Base-by-base conservation (phyloP, 2,888 invertebrate genomes). In the Oscheius sp. region DNA sequence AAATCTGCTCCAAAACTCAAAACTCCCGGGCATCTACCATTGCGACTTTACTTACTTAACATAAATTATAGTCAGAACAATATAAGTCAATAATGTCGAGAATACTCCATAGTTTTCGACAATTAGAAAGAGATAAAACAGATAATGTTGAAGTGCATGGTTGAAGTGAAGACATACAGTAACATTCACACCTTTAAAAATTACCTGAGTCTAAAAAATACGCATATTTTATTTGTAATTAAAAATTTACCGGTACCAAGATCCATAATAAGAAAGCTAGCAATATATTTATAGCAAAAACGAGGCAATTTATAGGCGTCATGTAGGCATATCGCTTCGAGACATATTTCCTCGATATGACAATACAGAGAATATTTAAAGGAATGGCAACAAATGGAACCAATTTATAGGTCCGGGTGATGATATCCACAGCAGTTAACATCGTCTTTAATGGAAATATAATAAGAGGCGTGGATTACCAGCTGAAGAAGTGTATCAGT, bases 271-370 rank as follows among this genome's bases (percentile, higher is more conserved):
- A 6, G 13, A 55, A 13, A 6, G 55, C 13, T 25, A 55, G 5
- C 2, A 55, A 6, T 9, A 55, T 55, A 13, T 55, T 55, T 21
- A 21, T 25, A 23, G 13, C 23, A 25, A 55, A 55, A 13, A 55
- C 21, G 55, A 55, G 55, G 21, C 55, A 55, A 25, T 55, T 55
- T 13, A 55, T 55, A 25, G 55, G 55, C 9, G 13, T 13, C 55
- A 55, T 55, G 23, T 55, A 55, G 23, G 12, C 25, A 21, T 23
- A 55, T 7, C 55, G 16, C 25, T 55, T 55, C 23, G 55, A 55
- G 55, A 55, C 55, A 13, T 12, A 55, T 3, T 25, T 12, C 5
- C 23, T 55, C 13, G 55, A 21, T 21, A 55, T 55, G 55, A 25
- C 23, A 7, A 55, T 55, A 55, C 55, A 55, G 21, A 55, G 3